Evolutionary conservation across 2,888 invertebrate species (phyloP).

Genomic region (Pinctada fucata): DNA sequence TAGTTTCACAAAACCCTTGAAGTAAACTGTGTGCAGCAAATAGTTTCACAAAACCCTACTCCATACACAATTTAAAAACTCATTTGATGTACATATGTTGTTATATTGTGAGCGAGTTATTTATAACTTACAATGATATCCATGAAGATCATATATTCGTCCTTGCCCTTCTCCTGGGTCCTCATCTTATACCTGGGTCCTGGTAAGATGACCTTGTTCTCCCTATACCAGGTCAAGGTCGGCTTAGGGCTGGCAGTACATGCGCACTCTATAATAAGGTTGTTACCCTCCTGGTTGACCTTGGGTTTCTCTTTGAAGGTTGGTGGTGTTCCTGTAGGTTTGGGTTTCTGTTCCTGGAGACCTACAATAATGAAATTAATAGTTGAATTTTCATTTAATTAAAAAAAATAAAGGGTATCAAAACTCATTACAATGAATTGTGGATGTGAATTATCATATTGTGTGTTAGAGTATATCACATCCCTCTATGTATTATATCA

Average conservation of each 20-base stretch:
- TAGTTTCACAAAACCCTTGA: no score
- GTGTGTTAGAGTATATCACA: no score
- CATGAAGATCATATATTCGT: slow-evolving; percentile 90
- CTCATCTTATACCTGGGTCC: slow-evolving; percentile 90
- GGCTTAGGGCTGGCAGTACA: slow-evolving; percentile 95
- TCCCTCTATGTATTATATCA: no score
- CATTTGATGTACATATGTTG: no score
- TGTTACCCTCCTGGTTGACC: slow-evolving; percentile 98
- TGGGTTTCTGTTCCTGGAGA: slow-evolving; percentile 23
- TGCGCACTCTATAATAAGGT: slow-evolving; percentile 97
- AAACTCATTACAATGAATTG: neutral
- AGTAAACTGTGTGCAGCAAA: no score
- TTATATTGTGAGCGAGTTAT: no score
- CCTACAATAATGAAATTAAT: neutral
- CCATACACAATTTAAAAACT: no score
- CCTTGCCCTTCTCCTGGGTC: slow-evolving; percentile 87
- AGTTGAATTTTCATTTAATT: neutral
- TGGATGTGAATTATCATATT: no score
- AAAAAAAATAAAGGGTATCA: neutral
- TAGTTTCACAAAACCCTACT: no score
- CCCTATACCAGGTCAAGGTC: slow-evolving; percentile 95
- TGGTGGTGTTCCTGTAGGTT: slow-evolving; percentile 82
- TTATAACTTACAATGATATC: slow-evolving; percentile 78
- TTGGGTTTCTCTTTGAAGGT: slow-evolving; percentile 98
- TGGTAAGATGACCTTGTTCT: slow-evolving; percentile 88